These are phyloP conservation scores for Solen grandis DNA, from an alignment of 1,140 invertebrate genomes.

Conservation along the genomic window DNA sequence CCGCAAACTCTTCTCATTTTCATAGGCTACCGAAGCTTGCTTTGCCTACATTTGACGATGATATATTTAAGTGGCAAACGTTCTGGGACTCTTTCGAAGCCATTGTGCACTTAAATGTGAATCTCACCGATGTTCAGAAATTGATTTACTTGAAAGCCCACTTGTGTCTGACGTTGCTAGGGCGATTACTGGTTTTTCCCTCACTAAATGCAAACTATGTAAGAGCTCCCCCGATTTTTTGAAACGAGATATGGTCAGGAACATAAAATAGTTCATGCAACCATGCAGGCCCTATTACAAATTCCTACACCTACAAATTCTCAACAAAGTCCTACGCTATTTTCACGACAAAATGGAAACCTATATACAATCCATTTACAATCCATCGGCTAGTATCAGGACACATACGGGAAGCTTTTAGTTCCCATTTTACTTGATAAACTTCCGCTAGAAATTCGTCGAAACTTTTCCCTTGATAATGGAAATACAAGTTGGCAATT, in stretches of 20 bases:
- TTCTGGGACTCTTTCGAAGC: too few species aligned
- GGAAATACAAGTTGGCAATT: neutral
- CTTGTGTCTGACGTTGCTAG: constrained; percentile 10
- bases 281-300: constrained; percentile 34
- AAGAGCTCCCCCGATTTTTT: constrained; percentile 18
- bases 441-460: too few species aligned
- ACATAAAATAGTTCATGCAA: too few species aligned
- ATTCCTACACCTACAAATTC: neutral
- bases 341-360: constrained; percentile 53
- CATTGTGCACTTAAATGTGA: too few species aligned
- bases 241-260: constrained; percentile 36
- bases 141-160: constrained; percentile 40
- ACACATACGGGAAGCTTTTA: too few species aligned
- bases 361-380: constrained; percentile 11
- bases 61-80: too few species aligned
- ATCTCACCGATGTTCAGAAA: constrained; percentile 40
- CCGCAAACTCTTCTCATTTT: neutral
- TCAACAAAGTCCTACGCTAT: neutral
- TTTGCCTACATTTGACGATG: too few species aligned
- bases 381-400: too few species aligned
- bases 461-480: neutral
- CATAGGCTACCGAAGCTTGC: constrained; percentile 21
- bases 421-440: too few species aligned
- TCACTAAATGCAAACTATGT: constrained; percentile 42
- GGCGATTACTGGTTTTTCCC: constrained; percentile 23